Evolutionary conservation across 1,140 invertebrate species (phyloP), one percentile per base, ranked within the genome.

Genomic region (Berghia stephanieae): DNA sequence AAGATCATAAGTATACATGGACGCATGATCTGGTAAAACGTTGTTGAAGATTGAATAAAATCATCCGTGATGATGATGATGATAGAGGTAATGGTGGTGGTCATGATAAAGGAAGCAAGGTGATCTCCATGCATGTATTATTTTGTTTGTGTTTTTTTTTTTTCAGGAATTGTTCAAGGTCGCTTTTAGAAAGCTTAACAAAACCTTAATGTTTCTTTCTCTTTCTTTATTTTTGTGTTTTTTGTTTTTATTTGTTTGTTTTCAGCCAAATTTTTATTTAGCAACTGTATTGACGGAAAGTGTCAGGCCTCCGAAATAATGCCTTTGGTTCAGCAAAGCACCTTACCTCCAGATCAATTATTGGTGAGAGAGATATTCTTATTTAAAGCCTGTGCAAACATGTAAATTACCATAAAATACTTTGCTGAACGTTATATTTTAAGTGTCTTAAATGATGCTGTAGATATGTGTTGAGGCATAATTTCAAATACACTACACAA

Each of bases 321-420:
- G 21, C 68, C 75, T 60, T 78, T 87, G 10, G 70, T 87, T 46
- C 85, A 85, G 75, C 78, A 86, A 40, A 85, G 87, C 78, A 80
- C 80, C 31, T 70, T 90, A 57, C 81, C 86, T 34, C 83, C 87
- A 34, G 82, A 86, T 49, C 82, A 89, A 31, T 74, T 89, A 3
- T 66, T 87, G 80, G 89, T 89, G 80, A 84, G 82, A 24, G 6
- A 31, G 27, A 66, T 16, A 40, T 75, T 34, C 34, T 67, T 74
- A 34, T 77, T 2, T 31, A n/a, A n/a, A n/a, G n/a, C n/a, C n/a
- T n/a, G n/a, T n/a, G n/a, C n/a, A n/a, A n/a, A n/a, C n/a, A n/a
- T n/a, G n/a, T n/a, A n/a, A n/a, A n/a, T n/a, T n/a, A n/a, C n/a
- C n/a, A n/a, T n/a, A n/a, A n/a, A n/a, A n/a, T n/a, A n/a, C n/a